phyloP scores from a whole-genome alignment of 2,113 vertebrate genomes.

The Melospiza georgiana region DNA sequence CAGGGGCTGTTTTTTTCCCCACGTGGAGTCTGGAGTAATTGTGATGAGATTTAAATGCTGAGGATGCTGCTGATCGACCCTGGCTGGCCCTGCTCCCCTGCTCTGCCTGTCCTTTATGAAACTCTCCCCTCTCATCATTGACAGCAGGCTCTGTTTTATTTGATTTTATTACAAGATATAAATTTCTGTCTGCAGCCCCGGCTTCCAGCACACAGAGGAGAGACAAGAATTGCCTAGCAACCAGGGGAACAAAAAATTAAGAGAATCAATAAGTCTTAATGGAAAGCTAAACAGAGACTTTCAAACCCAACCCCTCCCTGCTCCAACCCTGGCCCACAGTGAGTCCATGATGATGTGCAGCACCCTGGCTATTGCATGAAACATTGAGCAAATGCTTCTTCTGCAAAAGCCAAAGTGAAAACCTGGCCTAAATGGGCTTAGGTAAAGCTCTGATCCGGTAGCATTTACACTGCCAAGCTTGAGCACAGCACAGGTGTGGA shows the following conservation, averaged over 20 bases:
- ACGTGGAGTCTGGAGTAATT: not conserved
- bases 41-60: not conserved
- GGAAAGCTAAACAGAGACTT: constrained; percentile 53
- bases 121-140: not conserved
- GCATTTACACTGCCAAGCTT: not conserved
- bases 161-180: constrained; percentile 68
- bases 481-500: not conserved
- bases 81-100: not conserved
- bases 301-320: not conserved
- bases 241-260: constrained; percentile 56
- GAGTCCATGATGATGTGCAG: not conserved
- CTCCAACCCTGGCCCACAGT: not conserved
- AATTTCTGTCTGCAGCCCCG: constrained; percentile 53
- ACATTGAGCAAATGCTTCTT: not conserved
- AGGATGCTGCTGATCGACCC: not conserved
- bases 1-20: not conserved
- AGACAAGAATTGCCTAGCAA: constrained; percentile 64
- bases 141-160: constrained; percentile 12
- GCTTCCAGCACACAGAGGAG: not conserved
- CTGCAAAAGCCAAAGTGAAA: not conserved
- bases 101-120: not conserved
- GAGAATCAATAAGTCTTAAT: constrained; percentile 61
- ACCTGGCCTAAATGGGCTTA: not conserved
- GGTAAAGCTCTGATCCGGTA: not conserved
- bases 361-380: not conserved